Evolutionary conservation across 1,140 invertebrate species (phyloP), one percentile per base, ranked within the genome.

Genomic region (Rhopalosiphum padi): DNA sequence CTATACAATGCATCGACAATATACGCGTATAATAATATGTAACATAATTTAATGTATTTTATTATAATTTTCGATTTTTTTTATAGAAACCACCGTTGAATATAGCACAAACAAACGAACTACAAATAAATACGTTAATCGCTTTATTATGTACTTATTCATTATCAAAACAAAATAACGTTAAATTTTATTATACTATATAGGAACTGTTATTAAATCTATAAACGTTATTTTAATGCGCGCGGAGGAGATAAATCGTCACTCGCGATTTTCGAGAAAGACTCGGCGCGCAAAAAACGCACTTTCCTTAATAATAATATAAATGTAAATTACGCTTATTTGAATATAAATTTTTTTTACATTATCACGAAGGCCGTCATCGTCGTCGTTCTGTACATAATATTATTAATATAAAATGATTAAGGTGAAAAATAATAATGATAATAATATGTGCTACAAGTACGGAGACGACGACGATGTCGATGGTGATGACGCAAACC

Each of bases 91-190:
- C 37, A 23, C 35, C 21, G 37, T 90, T 90, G 88, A 90, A 90
- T 90, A 90, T 43, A 90, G 88, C 88, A 90, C 51, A 90, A 90
- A 90, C 53, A 90, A 90, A 90, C 88, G 88, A 90, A 60, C 88
- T 90, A 90, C 53, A 90, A 90, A 90, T 90, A 60, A 41, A 41
- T 90, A 60, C 51, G 88, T 90, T 8, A 90, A 90, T 90, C 88
- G 88, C 88, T 90, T 90, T 90, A 90, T 90, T 60, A 60, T 90
- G 88, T 55, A 90, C 88, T 90, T 43, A 90, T 90, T 60, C 88
- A 90, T 60, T 48, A 48, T 51, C 22, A 23, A 25, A 25, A 86
- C 4, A 41, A 43, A 77, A n/a, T 18, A n/a, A n/a, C 60, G n/a
- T n/a, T n/a, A 4, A 68, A 15, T 4, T 68, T 35, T n/a, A 77